Conservation (phyloP, 2,888 invertebrate genomes). For the Thera obeliscata region DNA sequence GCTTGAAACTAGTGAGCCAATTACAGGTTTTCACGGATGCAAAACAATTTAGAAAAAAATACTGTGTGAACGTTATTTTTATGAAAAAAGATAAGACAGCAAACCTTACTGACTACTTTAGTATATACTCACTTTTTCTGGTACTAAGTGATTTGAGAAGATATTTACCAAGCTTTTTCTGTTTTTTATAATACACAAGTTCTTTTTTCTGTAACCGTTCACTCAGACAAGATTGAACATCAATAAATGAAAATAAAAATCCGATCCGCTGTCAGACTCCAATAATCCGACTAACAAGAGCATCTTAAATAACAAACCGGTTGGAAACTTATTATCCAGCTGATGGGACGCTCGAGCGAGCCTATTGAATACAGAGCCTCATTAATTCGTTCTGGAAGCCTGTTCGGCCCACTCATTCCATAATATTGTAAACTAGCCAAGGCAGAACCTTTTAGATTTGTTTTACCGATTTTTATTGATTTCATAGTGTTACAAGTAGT, state of each 20-base stretch:
- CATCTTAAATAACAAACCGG: constrained; percentile 39
- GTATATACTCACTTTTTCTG: no score
- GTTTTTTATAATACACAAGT: no score
- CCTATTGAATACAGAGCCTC: constrained; percentile 37
- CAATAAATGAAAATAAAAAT: constrained; percentile 2
- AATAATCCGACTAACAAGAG: constrained; percentile 32
- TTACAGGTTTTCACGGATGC: no score
- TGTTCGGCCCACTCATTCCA: constrained; percentile 34
- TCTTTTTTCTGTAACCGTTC: neutral
- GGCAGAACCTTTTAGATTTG: neutral
- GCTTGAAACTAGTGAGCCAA: no score
- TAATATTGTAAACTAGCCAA: constrained; percentile 32
- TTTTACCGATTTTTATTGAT: neutral
- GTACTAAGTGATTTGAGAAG: no score
- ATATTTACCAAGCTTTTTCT: no score
- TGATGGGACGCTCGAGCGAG: constrained; percentile 35
- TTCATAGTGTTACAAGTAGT: no score
- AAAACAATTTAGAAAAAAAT: no score
- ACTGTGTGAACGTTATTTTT: no score
- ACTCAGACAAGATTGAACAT: neutral
- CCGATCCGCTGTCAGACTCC: constrained; percentile 13
- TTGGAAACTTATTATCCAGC: constrained; percentile 42
- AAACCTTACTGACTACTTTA: no score
- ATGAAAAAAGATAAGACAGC: no score
- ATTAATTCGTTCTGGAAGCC: constrained; percentile 36